Base-by-base conservation (phyloP, 2,797 vertebrate species). In the Erpetoichthys calabaricus region DNA sequence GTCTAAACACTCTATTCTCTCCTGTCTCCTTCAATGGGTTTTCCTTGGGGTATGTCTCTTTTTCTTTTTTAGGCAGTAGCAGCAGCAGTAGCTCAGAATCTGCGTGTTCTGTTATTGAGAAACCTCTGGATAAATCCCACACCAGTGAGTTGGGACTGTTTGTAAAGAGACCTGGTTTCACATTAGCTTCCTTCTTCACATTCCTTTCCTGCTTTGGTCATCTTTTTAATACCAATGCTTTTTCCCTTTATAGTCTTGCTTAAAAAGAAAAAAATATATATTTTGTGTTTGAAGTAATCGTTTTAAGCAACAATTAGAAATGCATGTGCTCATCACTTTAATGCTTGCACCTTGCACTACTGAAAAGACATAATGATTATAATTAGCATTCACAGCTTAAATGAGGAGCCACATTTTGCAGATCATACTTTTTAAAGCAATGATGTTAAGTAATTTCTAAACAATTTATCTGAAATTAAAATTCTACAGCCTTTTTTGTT, bases 121-220 rank as follows among this genome's bases (percentile, higher is more conserved):
- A 79, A 78, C 86, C 86, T 87, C 83, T 86, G 84, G 86, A 85
- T 76, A 86, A 85, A 81, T 73, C 79, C 83, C 85, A 83, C 71
- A 82, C 86, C 89, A 89, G 90, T 91, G 90, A 92, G 90, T 91
- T 84, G 80, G 80, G 86, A 81, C 79, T 81, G 80, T 76, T 80
- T 43, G 55, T 57, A 62, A 66, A 65, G 67, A 58, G 60, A 57
- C 56, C 58, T 53, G 65, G 70, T 70, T 74, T 70, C 58, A 57
- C 57, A 56, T 44, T 42, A 25, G 44, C 51, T 10, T 57, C 10
- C n/a, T 51, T 57, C 55, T 45, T 25, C 6, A 45, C 49, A 43
- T 45, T 45, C 44, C 61, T 46, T 42, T 55, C 45, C 45, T 56
- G 42, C 43, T 42, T 64, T 55, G 45, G 5, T 46, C 47, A 51